A percentile compares a stretch with the other conserved stretches of the same genome.
phyloP scores from a whole-genome alignment of 2,797 vertebrate genomes.

The Cebuella pygmaea region DNA sequence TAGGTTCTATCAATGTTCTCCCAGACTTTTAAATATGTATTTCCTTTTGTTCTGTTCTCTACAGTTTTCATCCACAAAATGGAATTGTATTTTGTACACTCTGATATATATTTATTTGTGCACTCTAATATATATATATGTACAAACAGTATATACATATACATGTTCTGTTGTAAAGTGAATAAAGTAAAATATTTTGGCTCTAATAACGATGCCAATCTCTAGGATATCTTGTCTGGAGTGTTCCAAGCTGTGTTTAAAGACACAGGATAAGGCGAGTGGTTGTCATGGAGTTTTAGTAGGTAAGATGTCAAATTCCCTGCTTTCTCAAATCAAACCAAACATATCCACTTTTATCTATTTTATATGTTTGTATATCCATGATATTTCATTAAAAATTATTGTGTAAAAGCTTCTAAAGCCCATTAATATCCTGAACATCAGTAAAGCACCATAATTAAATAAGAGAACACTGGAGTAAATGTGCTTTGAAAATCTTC shows the following conservation, averaged over 20 bases:
- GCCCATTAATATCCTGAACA: background rate
- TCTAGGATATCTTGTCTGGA: background rate
- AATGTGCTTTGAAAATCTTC: slow-evolving; percentile 20
- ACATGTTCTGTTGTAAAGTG: background rate
- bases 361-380: background rate
- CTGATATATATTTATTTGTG: background rate
- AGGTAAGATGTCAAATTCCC: background rate
- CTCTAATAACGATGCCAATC: background rate
- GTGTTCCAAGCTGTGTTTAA: background rate
- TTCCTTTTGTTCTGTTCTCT: slow-evolving; percentile 31
- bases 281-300: background rate
- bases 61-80: background rate
- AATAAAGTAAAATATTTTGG: slow-evolving; percentile 29
- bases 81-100: background rate
- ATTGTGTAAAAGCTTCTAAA: slow-evolving; percentile 30
- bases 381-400: slow-evolving; percentile 12
- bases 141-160: no score
- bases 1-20: background rate
- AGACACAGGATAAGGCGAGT: background rate
- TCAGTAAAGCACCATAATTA: slow-evolving; percentile 36
- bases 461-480: background rate
- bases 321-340: background rate
- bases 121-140: background rate
- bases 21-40: background rate
- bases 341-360: background rate